Evolutionary conservation across 2,113 vertebrate genomes (phyloP).

Genomic region (Aphyosemion australe): DNA sequence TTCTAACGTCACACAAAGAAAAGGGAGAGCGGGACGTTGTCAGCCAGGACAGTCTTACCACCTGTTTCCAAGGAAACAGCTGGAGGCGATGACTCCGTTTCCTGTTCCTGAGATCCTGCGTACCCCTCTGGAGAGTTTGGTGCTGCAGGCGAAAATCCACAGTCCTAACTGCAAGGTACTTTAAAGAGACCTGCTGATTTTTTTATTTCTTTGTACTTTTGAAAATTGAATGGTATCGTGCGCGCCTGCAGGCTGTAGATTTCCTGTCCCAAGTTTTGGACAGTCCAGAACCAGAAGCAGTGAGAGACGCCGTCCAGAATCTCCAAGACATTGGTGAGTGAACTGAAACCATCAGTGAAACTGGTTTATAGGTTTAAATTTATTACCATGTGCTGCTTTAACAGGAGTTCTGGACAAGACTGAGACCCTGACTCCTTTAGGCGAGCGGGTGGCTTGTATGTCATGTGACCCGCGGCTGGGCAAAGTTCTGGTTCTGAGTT

Average conservation of each 20-base stretch:
- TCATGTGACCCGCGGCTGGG: conserved; percentile 93
- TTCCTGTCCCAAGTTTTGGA: conserved; percentile 96
- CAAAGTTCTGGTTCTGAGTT: conserved; percentile 89
- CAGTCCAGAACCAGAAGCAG: conserved; percentile 86
- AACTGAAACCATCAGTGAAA: background rate
- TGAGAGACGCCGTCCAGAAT: conserved; percentile 86
- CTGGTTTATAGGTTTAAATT: background rate
- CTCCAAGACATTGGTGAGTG: conserved; percentile 90
- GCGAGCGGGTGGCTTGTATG: conserved; percentile 88
- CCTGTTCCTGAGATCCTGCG: conserved; percentile 94
- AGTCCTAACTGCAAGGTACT: conserved; percentile 89
- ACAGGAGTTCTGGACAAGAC: conserved; percentile 88
- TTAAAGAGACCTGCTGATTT: background rate
- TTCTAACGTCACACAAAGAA: conserved; percentile 92
- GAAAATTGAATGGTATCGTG: background rate
- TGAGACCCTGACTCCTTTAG: conserved; percentile 88
- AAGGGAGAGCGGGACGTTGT: conserved; percentile 92
- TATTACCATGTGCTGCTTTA: background rate
- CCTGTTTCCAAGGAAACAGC: conserved; percentile 86
- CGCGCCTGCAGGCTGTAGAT: conserved; percentile 83
- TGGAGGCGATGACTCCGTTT: conserved; percentile 87
- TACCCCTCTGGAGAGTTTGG: conserved; percentile 93
- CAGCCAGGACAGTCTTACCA: conserved; percentile 94
- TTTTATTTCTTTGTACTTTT: background rate
- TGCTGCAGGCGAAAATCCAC: conserved; percentile 95